Conservation (phyloP, 2,113 vertebrate genomes). For the Amazona guildingii region DNA sequence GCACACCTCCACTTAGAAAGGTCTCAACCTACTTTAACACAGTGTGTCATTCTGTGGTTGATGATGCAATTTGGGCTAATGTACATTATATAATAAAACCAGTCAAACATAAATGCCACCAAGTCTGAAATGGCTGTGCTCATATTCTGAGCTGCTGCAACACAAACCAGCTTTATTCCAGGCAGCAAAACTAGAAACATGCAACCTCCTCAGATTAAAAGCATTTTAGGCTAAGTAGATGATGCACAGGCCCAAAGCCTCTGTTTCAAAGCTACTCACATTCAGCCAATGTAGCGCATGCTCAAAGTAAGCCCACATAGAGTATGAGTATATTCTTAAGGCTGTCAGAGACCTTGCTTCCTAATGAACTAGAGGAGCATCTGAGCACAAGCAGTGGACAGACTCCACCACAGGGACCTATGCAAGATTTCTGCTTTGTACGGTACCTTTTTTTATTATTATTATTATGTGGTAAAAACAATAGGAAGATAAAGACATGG, state of each 20-base stretch:
- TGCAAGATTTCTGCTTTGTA: not conserved
- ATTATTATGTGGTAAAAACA: not conserved
- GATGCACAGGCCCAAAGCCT: not conserved
- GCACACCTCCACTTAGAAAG: not conserved
- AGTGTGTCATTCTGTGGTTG: not conserved
- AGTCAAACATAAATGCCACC: not conserved
- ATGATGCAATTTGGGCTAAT: not conserved
- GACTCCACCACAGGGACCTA: not conserved
- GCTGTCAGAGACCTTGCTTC: not conserved
- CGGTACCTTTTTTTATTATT: not conserved
- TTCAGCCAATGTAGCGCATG: not conserved
- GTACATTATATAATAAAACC: not conserved
- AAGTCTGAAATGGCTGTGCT: not conserved
- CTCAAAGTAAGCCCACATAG: not conserved
- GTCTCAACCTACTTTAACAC: not conserved
- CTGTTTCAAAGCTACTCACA: not conserved
- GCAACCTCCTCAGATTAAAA: not conserved
- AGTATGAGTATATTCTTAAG: not conserved
- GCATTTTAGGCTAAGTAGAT: fast-evolving
- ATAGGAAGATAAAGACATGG: not conserved
- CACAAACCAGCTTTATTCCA: not conserved
- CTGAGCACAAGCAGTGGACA: not conserved
- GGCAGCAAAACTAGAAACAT: not conserved
- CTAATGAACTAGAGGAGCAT: not conserved
- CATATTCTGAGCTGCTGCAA: not conserved